Evolutionary conservation across 2,113 vertebrate genomes (phyloP).

Genomic region (Pavo muticus): DNA sequence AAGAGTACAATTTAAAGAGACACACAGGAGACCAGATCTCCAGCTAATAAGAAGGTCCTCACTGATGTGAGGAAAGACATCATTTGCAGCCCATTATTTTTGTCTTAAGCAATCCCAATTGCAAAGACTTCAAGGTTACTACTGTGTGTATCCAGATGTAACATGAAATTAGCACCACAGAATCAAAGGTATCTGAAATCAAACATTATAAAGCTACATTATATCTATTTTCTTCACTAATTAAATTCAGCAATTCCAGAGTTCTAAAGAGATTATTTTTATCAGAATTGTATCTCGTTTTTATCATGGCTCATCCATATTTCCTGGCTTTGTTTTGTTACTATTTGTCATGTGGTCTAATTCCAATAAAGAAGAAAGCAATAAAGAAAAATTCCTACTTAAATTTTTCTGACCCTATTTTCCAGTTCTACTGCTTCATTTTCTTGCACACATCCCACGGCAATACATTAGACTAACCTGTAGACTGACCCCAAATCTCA

Average conservation of each 20-base stretch:
- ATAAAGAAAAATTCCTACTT: not conserved
- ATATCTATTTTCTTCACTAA: not conserved
- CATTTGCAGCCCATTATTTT: not conserved
- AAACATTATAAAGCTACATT: not conserved
- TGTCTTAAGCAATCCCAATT: not conserved
- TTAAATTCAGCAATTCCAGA: not conserved
- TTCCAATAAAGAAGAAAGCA: not conserved
- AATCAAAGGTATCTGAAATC: not conserved
- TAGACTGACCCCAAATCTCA: not conserved
- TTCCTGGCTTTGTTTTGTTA: not conserved
- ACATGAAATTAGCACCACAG: not conserved
- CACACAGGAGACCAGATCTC: not conserved
- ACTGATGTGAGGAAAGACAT: not conserved
- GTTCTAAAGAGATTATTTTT: not conserved
- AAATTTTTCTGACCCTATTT: not conserved
- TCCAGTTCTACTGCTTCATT: not conserved
- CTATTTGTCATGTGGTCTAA: not conserved
- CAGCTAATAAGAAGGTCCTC: not conserved
- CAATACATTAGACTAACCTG: not conserved
- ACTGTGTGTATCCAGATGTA: not conserved
- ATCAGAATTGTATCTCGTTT: not conserved
- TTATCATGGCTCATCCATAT: not conserved
- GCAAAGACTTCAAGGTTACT: not conserved
- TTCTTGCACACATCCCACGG: not conserved
- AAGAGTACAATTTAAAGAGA: not conserved